Evolutionary conservation across 2,113 vertebrate genomes (phyloP), one percentile per base, ranked within the genome.

Genomic region (Peromyscus maniculatus): DNA sequence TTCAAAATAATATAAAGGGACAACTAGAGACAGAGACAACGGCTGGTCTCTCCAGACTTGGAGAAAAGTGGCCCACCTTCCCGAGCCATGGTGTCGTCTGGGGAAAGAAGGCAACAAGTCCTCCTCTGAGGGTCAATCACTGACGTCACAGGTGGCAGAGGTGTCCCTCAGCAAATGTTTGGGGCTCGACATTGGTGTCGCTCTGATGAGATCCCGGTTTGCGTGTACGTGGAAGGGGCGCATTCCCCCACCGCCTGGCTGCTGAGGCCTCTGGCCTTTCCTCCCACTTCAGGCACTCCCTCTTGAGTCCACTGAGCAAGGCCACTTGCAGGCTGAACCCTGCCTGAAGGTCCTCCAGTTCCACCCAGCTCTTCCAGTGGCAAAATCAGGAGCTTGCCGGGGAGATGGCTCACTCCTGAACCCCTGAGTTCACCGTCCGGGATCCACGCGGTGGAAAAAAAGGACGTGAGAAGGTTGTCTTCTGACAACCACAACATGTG

Each of bases 131-230:
- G 49, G 83, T 49, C 11, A 16, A 43, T 13, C 6, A 11, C 66
- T 55, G 77, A 46, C 6, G 5, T 91, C 88, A 1, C 0, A 16
- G n/a, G 69, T 15, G 0, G 1, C 12, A 9, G 1, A 21, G 15
- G 16, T 0, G 36, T n/a, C 59, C 12, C 0, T 36, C 91, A 15
- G 10, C 22, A 24, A n/a, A 62, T 2, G n/a, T 59, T 8, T 49
- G 3, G 22, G 16, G 21, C 39, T 15, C 0, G 0, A 36, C 62
- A 13, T 1, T 17, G 4, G 0, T 8, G 49, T 80, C 72, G 3
- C 16, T 16, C 39, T 0, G 1, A 31, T 0, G 5, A 24, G 1
- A 21, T 11, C 89, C 28, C 3, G 5, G 19, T 15, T 19, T 69
- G 33, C 3, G 17, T 2, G 19, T 22, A 11, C 33, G 1, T 3